Evolutionary conservation across 2,797 vertebrate genomes (phyloP).

Genomic region (Ataeniobius toweri): DNA sequence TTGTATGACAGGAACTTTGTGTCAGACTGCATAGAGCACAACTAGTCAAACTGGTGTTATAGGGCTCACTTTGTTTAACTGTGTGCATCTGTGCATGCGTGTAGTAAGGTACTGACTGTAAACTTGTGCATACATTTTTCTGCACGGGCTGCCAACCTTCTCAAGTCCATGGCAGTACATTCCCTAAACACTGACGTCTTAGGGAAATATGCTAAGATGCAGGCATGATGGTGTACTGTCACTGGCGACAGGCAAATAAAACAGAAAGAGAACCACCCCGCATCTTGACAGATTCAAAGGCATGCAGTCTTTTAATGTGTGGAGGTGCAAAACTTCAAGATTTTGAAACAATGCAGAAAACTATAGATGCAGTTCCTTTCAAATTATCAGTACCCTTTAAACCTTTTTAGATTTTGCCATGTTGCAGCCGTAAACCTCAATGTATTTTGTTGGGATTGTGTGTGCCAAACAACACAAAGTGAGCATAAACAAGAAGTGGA

Average conservation of each 20-base stretch:
- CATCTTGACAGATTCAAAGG: constrained; percentile 32
- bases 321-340: constrained; percentile 20
- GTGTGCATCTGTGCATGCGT: constrained; percentile 13
- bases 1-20: constrained; percentile 57
- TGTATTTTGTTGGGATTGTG: neutral
- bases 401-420: neutral
- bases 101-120: constrained; percentile 7
- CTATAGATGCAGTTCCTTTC: neutral
- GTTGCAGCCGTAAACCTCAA: neutral
- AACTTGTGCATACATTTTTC: constrained; percentile 10
- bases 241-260: constrained; percentile 45
- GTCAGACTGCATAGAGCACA: constrained; percentile 43
- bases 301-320: constrained; percentile 17
- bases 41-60: constrained; percentile 66
- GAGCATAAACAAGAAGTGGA: neutral
- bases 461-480: neutral
- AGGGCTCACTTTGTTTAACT: constrained; percentile 61
- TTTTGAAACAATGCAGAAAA: constrained; percentile 21
- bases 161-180: constrained; percentile 42
- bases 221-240: constrained; percentile 75
- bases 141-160: constrained; percentile 30
- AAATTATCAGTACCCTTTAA: neutral
- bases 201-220: constrained; percentile 48
- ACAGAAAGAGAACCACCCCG: constrained; percentile 34
- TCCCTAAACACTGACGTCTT: constrained; percentile 65